These are phyloP conservation scores for Tinea pellionella DNA, from an alignment of 2,888 invertebrate species.

Conservation along the genomic window DNA sequence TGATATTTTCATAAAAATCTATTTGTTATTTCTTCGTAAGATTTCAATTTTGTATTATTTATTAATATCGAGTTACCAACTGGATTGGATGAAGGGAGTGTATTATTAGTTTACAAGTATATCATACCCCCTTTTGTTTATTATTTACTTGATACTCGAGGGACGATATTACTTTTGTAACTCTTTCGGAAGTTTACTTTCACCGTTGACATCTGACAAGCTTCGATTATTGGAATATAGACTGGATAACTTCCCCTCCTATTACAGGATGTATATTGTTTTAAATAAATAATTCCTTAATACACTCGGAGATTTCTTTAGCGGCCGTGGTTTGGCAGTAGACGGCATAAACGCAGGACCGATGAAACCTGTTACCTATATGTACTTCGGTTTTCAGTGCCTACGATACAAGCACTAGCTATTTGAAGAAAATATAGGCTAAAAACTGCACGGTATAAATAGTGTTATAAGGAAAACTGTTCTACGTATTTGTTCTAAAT, in stretches of 20 bases:
- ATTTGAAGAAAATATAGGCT: no score
- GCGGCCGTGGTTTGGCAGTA: no score
- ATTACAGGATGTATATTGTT: slow-evolving; percentile 17
- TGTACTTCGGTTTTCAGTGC: no score
- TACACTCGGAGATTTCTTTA: no score
- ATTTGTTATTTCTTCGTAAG: slow-evolving; percentile 1
- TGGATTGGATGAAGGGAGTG: slow-evolving; percentile 21
- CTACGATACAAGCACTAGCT: no score
- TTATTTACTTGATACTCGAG: slow-evolving; percentile 53
- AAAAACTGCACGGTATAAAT: no score
- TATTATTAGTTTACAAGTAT: slow-evolving; percentile 68
- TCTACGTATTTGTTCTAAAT: no score
- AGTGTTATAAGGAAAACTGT: no score
- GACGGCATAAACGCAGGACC: no score
- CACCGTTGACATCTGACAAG: slow-evolving; percentile 60
- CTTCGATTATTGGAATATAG: slow-evolving; percentile 56
- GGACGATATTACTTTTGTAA: slow-evolving; percentile 58
- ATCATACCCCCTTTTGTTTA: slow-evolving; percentile 61
- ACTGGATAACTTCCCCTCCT: slow-evolving; percentile 24
- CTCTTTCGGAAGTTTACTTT: slow-evolving; percentile 67
- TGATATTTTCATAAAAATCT: not conserved
- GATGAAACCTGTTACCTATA: no score
- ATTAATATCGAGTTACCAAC: slow-evolving; percentile 44
- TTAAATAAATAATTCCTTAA: not conserved
- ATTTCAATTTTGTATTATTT: slow-evolving; percentile 33